Base-by-base conservation (phyloP, 2,888 invertebrate species). In the Willowsia nigromaculata region DNA sequence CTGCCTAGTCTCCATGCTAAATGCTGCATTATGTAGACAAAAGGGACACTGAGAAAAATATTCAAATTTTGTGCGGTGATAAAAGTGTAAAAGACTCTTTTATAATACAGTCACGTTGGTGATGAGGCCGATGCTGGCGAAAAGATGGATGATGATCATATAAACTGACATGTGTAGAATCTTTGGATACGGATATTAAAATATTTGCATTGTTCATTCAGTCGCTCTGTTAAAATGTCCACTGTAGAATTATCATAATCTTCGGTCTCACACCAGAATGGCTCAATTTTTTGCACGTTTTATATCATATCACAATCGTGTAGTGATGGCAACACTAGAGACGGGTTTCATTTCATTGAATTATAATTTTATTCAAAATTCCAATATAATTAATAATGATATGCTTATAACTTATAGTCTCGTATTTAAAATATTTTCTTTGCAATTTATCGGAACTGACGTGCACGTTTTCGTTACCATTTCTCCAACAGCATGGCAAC, bases 231-330 rank as follows among this genome's bases (percentile, higher is more conserved):
- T 74, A 74, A 74, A 68, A 68, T 40, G 22, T 65, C 43, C 71
- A 71, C 68, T 13, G 18, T 4, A 59, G n/a, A 59, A 68, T 22
- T 40, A 71, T 40, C 40, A 15, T 71, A 9, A 40, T 25, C 37
- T n/a, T 71, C 37, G 13, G 40, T 18, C 40, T 22, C 22, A 71
- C 40, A 22, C 37, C 27, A 30, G 30, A 83, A 71, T 68, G 68
- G 27, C 53, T 83, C 68, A 68, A 83, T 68, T 82, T 83, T 80
- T 83, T 83, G 76, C 76, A 76, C 47, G 76, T 9, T 76, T 47
- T 50, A n/a, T n/a, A n/a, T n/a, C n/a, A n/a, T n/a, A n/a, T n/a
- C n/a, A n/a, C n/a, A n/a, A n/a, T n/a, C n/a, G n/a, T n/a, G n/a
- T n/a, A n/a, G n/a, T n/a, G n/a, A n/a, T n/a, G n/a, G n/a, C n/a